Base-by-base conservation (phyloP, 2,888 invertebrate species). In the Noctua fimbriata region DNA sequence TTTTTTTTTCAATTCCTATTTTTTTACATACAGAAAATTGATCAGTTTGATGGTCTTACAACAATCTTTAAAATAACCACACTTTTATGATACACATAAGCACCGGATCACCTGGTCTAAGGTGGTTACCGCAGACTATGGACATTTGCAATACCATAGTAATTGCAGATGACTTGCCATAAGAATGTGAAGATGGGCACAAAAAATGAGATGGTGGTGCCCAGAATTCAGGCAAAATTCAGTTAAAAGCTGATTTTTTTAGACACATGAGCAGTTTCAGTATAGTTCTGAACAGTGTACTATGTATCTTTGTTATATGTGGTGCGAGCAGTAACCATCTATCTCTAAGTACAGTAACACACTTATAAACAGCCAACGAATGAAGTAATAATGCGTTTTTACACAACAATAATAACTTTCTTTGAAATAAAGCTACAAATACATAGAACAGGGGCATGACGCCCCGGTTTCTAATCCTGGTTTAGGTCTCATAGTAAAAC, bases 331-430 rank as follows among this genome's bases (percentile, higher is more conserved):
- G 28, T 14, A 70, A 66, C 73, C 70, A 81, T 72, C 74, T 82
- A 60, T 65, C 32, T 78, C 79, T 80, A 88, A 88, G 78, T 87
- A 88, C 88, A 82, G 0, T 82, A 84, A 79, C 72, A 88, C 73
- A 69, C 77, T 49, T 67, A 77, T 72, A 72, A 76, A 79, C 73
- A 82, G 74, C 76, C 78, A 84, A 85, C 66, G 0, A 78, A 75
- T 78, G 49, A 52, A 79, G 44, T 70, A 66, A 10, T 67, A 63
- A 58, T 60, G 80, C 32, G n/a, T 75, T 73, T 86, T 67, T 73
- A 71, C 41, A 77, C 58, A 72, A 79, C 47, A 87, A 74, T 58
- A 58, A 55, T n/a, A 44, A 58, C 32, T 21, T 60, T 49, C 0
- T 44, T 63, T 75, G 5, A 47, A 69, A 47, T 36, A 66, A 52